A percentile compares a stretch with the other conserved stretches of the same genome.
phyloP scores from a whole-genome alignment of 2,888 invertebrate species.

The Lepidocyrtoides sp. region DNA sequence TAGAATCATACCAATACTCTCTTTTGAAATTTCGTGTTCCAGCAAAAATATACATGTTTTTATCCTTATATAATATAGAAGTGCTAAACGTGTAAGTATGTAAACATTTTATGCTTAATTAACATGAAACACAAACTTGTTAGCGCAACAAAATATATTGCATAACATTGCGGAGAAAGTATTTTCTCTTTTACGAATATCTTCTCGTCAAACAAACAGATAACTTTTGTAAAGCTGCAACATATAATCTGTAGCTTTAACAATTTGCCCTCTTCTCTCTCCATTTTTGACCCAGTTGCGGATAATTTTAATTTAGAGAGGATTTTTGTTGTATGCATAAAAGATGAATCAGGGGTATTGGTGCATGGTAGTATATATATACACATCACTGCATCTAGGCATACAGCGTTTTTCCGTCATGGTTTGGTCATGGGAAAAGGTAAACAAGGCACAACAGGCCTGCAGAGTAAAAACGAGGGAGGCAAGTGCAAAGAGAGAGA shows the following conservation, averaged over 20 bases:
- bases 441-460: conserved; percentile 69
- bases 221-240: not conserved
- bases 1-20: too few species aligned
- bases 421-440: conserved; percentile 59
- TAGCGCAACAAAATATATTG: too few species aligned
- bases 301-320: conserved; percentile 73
- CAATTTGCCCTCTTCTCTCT: not conserved
- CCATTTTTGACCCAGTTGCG: conserved; percentile 58
- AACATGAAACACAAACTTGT: not conserved
- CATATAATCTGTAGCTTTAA: conserved; percentile 1
- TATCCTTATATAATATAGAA: too few species aligned
- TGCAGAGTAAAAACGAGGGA: conserved; percentile 40
- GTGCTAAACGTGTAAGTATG: not conserved
- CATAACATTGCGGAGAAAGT: not conserved
- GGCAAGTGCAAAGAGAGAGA: conserved; percentile 62
- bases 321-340: conserved; percentile 72
- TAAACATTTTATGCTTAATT: conserved; percentile 32
- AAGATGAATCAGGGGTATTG: conserved; percentile 74
- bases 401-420: not conserved
- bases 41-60: too few species aligned
- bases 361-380: conserved; percentile 27
- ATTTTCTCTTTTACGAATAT: not conserved
- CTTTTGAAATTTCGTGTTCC: too few species aligned
- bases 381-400: too few species aligned
- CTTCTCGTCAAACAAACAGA: not conserved